Conservation (phyloP, 2,888 invertebrate species). For the Helicoverpa assulta region DNA sequence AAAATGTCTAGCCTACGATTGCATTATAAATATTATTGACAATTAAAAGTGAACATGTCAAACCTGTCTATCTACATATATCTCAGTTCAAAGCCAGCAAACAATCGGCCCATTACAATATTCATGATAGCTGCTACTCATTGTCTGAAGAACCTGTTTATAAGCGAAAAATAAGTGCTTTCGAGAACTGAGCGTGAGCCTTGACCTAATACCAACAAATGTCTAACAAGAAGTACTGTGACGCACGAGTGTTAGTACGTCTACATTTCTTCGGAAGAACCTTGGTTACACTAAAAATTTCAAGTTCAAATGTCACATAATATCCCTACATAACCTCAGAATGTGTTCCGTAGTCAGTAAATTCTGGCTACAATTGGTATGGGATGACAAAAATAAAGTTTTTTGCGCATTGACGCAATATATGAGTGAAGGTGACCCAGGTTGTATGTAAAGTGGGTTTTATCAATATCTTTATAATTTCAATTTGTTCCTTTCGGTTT, state of each 20-base stretch:
- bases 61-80: conserved; percentile 27
- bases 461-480: not conserved
- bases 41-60: not conserved
- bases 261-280: conserved; percentile 5
- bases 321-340: not conserved
- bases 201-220: conserved; percentile 75
- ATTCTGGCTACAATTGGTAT: not conserved
- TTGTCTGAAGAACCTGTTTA: conserved; percentile 77
- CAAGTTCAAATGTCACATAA: not conserved
- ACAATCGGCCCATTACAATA: conserved; percentile 70
- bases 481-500: not conserved
- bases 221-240: conserved; percentile 40
- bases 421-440: not conserved
- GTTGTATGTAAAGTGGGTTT: not conserved
- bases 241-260: conserved; percentile 13
- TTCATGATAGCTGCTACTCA: conserved; percentile 65
- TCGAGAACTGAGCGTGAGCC: conserved; percentile 75
- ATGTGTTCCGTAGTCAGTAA: conserved; percentile 6
- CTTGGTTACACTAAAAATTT: not conserved
- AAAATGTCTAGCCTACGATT: too few relatives aligned
- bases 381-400: not conserved
- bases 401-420: conserved; percentile 19
- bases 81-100: conserved; percentile 34
- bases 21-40: not conserved
- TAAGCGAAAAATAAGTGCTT: conserved; percentile 67